These are phyloP conservation scores for Noturus placidus DNA, from an alignment of 2,113 vertebrate species.

Conservation along the genomic window DNA sequence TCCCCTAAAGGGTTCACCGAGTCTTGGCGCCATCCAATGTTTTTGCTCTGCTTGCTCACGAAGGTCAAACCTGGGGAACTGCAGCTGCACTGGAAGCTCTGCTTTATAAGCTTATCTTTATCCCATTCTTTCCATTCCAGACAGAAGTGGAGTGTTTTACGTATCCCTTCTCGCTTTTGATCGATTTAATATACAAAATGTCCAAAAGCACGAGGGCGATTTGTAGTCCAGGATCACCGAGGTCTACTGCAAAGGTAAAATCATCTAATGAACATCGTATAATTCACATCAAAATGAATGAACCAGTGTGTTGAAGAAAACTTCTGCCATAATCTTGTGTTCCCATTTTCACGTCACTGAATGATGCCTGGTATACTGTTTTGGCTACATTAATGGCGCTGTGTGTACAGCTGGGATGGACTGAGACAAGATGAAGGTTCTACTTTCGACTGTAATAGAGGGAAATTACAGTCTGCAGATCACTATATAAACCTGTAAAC, in stretches of 20 bases:
- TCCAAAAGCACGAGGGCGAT: neutral
- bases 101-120: neutral
- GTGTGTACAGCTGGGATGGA: neutral
- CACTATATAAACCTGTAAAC: neutral
- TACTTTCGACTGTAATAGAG: neutral
- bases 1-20: neutral
- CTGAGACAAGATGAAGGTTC: neutral
- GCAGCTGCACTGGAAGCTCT: neutral
- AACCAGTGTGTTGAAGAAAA: neutral
- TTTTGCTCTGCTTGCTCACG: neutral
- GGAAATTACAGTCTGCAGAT: neutral
- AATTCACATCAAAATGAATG: no score
- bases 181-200: neutral
- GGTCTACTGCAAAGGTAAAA: neutral
- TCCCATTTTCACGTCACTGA: neutral
- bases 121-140: neutral
- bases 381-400: neutral
- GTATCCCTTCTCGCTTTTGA: neutral
- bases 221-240: neutral
- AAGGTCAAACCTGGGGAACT: neutral
- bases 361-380: neutral
- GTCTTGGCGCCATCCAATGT: neutral
- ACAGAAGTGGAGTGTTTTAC: neutral
- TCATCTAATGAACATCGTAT: neutral
- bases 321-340: no score